phyloP scores from a whole-genome alignment of 2,797 vertebrate species.

The Nannoperca obscura region DNA sequence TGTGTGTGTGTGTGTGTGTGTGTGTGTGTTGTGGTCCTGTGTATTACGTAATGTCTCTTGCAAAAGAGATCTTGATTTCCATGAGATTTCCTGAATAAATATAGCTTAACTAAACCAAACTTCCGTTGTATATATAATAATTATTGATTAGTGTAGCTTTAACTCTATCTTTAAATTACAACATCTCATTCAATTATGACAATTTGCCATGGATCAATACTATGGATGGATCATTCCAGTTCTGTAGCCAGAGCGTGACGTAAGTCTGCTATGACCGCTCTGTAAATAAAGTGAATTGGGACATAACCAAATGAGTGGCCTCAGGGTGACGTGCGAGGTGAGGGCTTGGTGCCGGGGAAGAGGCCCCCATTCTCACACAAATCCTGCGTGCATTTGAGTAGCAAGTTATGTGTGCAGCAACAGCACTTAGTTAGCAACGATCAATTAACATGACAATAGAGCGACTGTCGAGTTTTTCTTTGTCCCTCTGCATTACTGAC shows the following conservation, averaged over 20 bases:
- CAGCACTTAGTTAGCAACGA: constrained; percentile 26
- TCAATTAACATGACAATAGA: constrained; percentile 79
- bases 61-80: too few species aligned
- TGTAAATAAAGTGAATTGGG: constrained; percentile 23
- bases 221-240: neutral
- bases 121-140: too few species aligned
- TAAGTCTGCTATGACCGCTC: neutral
- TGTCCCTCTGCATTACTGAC: constrained; percentile 44
- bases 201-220: neutral
- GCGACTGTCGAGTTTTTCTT: constrained; percentile 51
- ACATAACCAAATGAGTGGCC: constrained; percentile 1
- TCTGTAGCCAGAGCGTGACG: constrained; percentile 17
- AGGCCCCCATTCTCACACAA: constrained; percentile 21
- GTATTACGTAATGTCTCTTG: neutral
- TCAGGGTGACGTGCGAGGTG: constrained; percentile 10
- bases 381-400: constrained; percentile 14
- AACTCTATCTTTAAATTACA: neutral
- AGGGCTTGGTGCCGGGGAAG: neutral
- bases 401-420: constrained; percentile 24
- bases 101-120: too few species aligned
- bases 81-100: too few species aligned
- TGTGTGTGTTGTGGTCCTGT: too few species aligned
- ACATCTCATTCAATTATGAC: neutral
- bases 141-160: neutral
- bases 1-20: too few species aligned